Evolutionary conservation across 2,113 vertebrate species (phyloP), one percentile per base, ranked within the genome.

Genomic region (Podarcis cretensis): DNA sequence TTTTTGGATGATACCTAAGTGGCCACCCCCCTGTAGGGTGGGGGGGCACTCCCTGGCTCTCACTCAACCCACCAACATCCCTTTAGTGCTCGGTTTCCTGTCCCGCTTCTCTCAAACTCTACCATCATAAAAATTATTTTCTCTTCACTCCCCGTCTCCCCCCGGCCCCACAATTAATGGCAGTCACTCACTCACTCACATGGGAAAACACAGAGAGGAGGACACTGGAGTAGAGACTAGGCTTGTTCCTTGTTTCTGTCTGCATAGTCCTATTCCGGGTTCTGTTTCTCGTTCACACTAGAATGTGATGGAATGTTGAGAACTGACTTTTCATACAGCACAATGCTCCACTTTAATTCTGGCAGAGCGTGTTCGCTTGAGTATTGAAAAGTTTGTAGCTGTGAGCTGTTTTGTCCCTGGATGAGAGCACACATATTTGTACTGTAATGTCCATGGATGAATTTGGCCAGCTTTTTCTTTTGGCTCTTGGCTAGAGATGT

Each of bases 321-420:
- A 69, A 54, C 20, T 54, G 48, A 6, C 23, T 54, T 54, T 7
- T 66, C 30, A 25, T 68, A 25, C 5, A 68, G 59, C 10, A 16
- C 21, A 37, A 40, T 18, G 37, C 1, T 21, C 83, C 78, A 68
- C 54, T 87, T 57, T 37, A 32, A 25, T 1, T 12, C 23, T 23
- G 9, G 57, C 43, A 21, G 73, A 32, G 37, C 59, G 43, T 25
- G 25, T 68, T 71, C 21, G 4, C 13, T 59, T 86, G 74, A 71
- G 68, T 78, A 65, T 63, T 74, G 32, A 80, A 63, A 75, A 85
- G 74, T 40, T 71, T 90, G 54, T 86, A 76, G 59, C 87, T 73
- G 77, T 91, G n/a, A 10, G 16, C 54, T 78, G 35, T 90, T 77
- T 77, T 71, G 20, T 78, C 74, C 23, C 43, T 69, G 20, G 59